These are phyloP conservation scores for Passer montanus DNA, from an alignment of 2,113 vertebrate genomes.

Conservation along the genomic window DNA sequence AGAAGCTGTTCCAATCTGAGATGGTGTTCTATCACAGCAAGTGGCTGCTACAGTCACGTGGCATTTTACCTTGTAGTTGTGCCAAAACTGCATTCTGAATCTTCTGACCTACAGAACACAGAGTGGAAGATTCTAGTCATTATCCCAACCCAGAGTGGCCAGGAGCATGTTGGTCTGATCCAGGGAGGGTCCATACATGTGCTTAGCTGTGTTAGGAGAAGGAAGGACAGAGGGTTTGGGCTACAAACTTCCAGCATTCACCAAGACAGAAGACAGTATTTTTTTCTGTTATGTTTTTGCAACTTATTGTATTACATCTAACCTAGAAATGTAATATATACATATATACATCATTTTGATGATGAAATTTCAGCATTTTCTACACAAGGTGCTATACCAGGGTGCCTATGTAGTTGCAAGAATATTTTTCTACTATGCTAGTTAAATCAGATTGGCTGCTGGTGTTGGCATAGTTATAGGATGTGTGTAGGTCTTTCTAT, in stretches of 20 bases:
- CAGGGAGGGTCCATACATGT: neutral
- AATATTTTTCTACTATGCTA: neutral
- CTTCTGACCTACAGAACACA: neutral
- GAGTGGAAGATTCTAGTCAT: neutral
- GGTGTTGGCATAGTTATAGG: neutral
- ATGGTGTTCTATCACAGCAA: neutral
- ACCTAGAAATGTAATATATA: constrained; percentile 38
- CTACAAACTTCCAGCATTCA: neutral
- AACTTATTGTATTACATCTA: neutral
- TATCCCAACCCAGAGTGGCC: neutral
- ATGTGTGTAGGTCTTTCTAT: neutral
- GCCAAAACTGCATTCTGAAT: constrained; percentile 43
- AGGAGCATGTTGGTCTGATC: neutral
- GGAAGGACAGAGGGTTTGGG: neutral
- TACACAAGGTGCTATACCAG: neutral
- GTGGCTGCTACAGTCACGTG: constrained; percentile 6
- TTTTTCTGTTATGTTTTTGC: neutral
- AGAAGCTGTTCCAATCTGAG: constrained; percentile 14
- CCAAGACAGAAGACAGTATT: neutral
- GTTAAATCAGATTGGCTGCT: neutral
- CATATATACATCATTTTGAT: constrained; percentile 6
- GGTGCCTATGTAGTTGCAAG: neutral
- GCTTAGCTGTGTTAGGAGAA: neutral
- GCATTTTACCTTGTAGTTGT: constrained; percentile 3
- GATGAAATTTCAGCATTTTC: neutral